These are phyloP conservation scores for Syngnathus rostellatus DNA, from an alignment of 2,797 vertebrate species.

Conservation along the genomic window DNA sequence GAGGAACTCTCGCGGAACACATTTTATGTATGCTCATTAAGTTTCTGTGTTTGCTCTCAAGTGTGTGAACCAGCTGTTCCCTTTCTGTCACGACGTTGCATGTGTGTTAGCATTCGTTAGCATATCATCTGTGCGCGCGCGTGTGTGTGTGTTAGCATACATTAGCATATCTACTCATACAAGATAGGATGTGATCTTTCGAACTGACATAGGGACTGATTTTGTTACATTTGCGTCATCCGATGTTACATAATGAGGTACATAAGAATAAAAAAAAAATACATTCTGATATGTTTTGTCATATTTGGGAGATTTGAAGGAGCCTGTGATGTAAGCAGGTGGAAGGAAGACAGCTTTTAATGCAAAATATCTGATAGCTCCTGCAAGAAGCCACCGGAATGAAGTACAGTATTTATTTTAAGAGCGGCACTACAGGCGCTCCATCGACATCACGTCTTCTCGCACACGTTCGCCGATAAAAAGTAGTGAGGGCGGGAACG, in stretches of 20 bases:
- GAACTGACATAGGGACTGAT: slow-evolving; percentile 7
- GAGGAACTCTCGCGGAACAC: not conserved
- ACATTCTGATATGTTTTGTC: not conserved
- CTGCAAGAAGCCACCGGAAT: slow-evolving; percentile 14
- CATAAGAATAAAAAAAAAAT: not conserved
- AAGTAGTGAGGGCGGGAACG: slow-evolving; percentile 3
- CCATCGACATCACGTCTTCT: not conserved
- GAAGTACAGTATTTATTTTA: not conserved
- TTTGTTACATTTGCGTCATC: slow-evolving; percentile 34
- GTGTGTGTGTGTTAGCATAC: slow-evolving; percentile 14
- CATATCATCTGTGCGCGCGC: not conserved
- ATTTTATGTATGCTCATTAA: not conserved
- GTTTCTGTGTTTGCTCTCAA: slow-evolving; percentile 1
- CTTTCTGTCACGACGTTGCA: slow-evolving; percentile 41
- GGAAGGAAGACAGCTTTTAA: slow-evolving; percentile 29
- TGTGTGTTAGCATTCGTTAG: slow-evolving; percentile 6
- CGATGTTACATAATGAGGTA: not conserved
- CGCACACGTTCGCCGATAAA: not conserved
- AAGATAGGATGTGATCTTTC: slow-evolving; percentile 33
- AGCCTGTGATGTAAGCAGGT: slow-evolving; percentile 44
- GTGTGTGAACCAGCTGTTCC: slow-evolving; percentile 22
- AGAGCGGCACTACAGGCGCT: not conserved
- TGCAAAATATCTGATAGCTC: slow-evolving; percentile 19
- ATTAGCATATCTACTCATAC: slow-evolving; percentile 36
- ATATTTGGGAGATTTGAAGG: slow-evolving; percentile 20